These are phyloP conservation scores for Linnaemya vulpina DNA, from an alignment of 2,888 invertebrate species.

Conservation along the genomic window DNA sequence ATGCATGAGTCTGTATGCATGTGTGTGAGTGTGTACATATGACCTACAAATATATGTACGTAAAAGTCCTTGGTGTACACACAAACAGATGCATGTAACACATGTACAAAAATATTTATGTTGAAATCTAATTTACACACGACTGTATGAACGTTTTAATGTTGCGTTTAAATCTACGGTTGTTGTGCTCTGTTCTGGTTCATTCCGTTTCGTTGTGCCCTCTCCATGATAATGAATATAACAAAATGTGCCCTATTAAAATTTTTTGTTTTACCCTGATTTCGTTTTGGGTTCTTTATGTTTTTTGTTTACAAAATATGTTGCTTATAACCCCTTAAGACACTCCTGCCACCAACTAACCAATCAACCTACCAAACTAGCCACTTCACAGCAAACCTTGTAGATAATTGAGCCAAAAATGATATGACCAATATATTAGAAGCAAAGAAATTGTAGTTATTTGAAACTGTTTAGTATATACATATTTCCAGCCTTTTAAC, in stretches of 20 bases:
- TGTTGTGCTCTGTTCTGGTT: slow-evolving; percentile 27
- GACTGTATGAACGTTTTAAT: slow-evolving; percentile 20
- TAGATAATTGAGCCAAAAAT: not conserved
- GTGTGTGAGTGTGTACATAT: slow-evolving; percentile 7
- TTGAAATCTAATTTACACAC: slow-evolving; percentile 49
- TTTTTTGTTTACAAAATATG: slow-evolving; percentile 47
- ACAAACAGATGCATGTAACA: not conserved
- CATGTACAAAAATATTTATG: not conserved
- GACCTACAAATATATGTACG: slow-evolving; percentile 55
- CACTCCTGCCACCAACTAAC: slow-evolving; percentile 20
- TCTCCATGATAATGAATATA: slow-evolving; percentile 11
- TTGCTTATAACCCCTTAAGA: slow-evolving; percentile 39
- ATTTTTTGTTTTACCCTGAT: slow-evolving; percentile 37
- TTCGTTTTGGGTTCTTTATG: slow-evolving; percentile 38
- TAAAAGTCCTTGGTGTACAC: slow-evolving; percentile 27
- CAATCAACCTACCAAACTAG: slow-evolving; percentile 26
- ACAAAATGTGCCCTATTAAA: slow-evolving; percentile 10
- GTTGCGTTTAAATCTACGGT: slow-evolving; percentile 34
- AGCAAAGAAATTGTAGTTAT: too few relatives aligned
- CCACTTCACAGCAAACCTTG: slow-evolving; percentile 23
- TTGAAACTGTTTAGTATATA: too few relatives aligned
- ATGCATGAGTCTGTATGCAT: not conserved
- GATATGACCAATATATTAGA: not conserved
- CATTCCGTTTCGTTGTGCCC: not conserved
- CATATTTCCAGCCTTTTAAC: too few relatives aligned